These are phyloP conservation scores for Rattus rattus DNA, from an alignment of 2,113 vertebrate genomes.

Conservation along the genomic window DNA sequence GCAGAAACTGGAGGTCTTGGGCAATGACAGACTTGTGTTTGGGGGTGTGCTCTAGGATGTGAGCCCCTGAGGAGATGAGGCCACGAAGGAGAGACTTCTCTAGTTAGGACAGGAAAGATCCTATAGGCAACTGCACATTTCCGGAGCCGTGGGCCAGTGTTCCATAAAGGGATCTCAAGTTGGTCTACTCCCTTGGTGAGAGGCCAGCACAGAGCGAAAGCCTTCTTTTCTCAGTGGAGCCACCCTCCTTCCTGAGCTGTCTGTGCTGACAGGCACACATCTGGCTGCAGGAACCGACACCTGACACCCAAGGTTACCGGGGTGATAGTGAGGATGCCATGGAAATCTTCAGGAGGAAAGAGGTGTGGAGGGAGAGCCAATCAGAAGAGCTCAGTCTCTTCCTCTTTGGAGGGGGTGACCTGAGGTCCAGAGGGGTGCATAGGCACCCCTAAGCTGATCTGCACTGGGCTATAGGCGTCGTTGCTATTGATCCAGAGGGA, in stretches of 20 bases:
- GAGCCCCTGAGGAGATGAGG: neutral
- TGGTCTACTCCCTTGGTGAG: neutral
- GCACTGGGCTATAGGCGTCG: neutral
- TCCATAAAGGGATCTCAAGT: neutral
- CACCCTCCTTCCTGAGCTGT: neutral
- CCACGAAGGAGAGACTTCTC: neutral
- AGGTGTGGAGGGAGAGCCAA: neutral
- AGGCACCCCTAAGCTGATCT: neutral
- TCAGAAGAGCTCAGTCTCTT: constrained; percentile 17
- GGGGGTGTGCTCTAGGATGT: neutral
- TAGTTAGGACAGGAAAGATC: neutral
- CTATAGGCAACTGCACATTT: neutral
- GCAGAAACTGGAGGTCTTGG: neutral
- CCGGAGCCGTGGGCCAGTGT: neutral
- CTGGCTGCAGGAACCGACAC: constrained; percentile 31
- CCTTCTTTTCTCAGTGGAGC: neutral
- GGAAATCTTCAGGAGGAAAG: constrained; percentile 36
- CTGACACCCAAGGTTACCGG: constrained; percentile 33
- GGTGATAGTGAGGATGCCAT: constrained; percentile 39
- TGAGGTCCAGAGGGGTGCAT: neutral
- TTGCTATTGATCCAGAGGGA: neutral
- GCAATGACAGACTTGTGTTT: neutral
- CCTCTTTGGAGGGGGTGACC: neutral
- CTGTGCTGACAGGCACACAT: neutral
- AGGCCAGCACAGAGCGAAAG: neutral